Conservation (phyloP, 2,113 vertebrate genomes). For the Oryzias celebensis region DNA sequence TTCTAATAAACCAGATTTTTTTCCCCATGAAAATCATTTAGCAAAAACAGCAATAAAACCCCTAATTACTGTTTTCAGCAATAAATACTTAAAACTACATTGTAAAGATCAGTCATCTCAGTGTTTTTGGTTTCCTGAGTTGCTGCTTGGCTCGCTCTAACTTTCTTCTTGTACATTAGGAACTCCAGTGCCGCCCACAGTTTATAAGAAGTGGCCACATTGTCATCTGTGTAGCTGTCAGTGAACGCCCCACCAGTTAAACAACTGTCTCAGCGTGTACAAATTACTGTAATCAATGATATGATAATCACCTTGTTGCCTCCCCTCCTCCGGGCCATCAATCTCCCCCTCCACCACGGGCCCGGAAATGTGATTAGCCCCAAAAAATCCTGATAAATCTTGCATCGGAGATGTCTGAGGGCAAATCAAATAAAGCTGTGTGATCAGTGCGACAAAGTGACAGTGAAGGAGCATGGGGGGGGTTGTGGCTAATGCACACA, state of each 20-base stretch:
- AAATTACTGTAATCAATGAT: conserved; percentile 52
- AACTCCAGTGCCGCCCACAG: conserved; percentile 47
- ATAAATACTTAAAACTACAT: conserved; percentile 12
- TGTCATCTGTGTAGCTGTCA: conserved; percentile 37
- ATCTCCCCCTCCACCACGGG: conserved; percentile 31
- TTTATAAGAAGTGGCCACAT: conserved; percentile 44
- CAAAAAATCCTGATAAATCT: conserved; percentile 44
- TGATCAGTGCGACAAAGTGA: conserved; percentile 23
- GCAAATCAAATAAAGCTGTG: conserved; percentile 31
- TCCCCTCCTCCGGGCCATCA: conserved; percentile 30
- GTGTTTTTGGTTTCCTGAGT: conserved; percentile 31
- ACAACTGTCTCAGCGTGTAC: conserved; percentile 7
- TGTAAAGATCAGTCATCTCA: conserved; percentile 9
- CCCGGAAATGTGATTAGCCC: conserved; percentile 41
- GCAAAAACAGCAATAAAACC: too few species aligned
- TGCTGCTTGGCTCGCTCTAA: conserved; percentile 25
- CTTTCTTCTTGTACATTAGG: conserved; percentile 25
- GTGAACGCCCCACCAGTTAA: conserved; percentile 38
- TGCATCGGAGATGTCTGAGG: conserved; percentile 15
- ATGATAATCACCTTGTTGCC: conserved; percentile 46
- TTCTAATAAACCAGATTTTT: too few species aligned
- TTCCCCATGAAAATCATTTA: too few species aligned
- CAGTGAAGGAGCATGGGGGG: conserved; percentile 11
- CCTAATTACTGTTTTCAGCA: not conserved
- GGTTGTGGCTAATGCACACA: conserved; percentile 13